phyloP scores from a whole-genome alignment of 2,797 vertebrate genomes.

The Tokudaia muenninki region DNA sequence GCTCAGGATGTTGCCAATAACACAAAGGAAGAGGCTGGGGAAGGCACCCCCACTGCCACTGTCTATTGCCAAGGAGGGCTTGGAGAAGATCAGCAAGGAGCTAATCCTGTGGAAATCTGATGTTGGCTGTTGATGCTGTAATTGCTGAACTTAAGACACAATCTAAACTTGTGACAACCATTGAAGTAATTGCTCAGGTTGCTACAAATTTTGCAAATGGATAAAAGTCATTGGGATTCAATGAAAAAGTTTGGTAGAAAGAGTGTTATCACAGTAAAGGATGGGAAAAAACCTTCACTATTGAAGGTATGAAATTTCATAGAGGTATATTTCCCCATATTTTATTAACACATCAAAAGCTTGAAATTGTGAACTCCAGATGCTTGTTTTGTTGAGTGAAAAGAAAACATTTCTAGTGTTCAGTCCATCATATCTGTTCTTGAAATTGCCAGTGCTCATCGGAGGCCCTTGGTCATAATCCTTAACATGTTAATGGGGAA shows the following conservation, averaged over 20 bases:
- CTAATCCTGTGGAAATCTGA: constrained; percentile 97
- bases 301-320: constrained; percentile 99
- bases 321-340: constrained; percentile 98
- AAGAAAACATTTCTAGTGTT: constrained; percentile 99
- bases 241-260: constrained; percentile 99
- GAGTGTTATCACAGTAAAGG: constrained; percentile 99
- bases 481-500: constrained; percentile 98
- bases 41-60: constrained; percentile 98
- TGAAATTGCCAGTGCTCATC: constrained; percentile 97
- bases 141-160: constrained; percentile 94
- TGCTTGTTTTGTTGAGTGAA: constrained; percentile 95
- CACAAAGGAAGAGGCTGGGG: constrained; percentile 98
- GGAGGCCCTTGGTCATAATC: constrained; percentile 97
- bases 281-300: constrained; percentile 97
- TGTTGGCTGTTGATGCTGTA: constrained; percentile 95
- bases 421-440: constrained; percentile 98
- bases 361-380: constrained; percentile 99
- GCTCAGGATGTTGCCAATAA: constrained; percentile 99
- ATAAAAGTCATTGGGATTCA: constrained; percentile 95
- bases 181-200: constrained; percentile 99
- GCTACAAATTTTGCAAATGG: constrained; percentile 99
- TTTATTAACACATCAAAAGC: constrained; percentile 99
- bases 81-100: constrained; percentile 98
- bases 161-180: constrained; percentile 98
- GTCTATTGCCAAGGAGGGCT: constrained; percentile 98